Evolutionary conservation across 2,888 invertebrate species (phyloP), one percentile per base, ranked within the genome.

Genomic region (Mellilla xanthometata): DNA sequence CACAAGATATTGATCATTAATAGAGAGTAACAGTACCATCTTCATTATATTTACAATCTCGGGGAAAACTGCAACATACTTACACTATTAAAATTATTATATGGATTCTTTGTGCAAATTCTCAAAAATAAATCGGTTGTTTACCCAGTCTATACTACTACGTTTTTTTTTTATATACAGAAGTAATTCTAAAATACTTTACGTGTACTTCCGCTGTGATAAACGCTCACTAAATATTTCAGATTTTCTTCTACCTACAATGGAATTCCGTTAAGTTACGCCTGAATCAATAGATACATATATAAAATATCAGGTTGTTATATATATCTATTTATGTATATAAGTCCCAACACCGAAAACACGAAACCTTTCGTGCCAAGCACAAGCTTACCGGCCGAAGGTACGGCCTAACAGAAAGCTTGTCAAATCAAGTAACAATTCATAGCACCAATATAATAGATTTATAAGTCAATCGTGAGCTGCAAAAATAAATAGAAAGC

Each of bases 1-100:
- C 41, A 32, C 38, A 19, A 47, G 41, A 41, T 36, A 36, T 38
- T 24, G 47, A 41, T 41, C 41, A 11, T 28, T 40, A 41, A 28
- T 40, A 26, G 24, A 24, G 5, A 29, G 26, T 30, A 45, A 39
- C 39, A 33, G 34, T 32, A 10, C 24, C 9, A 12, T 43, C 30
- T 12, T 27, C 13, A 9, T 19, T 1, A 42, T 35, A 15, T 15
- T 13, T 30, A 30, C 9, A 12, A 29, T 12, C 13, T 36, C 4
- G 12, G 29, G 10, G 8, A n/a, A 30, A 26, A 15, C 12, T 39
- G 24, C 24, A 24, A 24, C 8, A 19, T 19, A 19, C 15, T 19
- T 6, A 19, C 19, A 19, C 19, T 4, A 19, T 19, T 6, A 19
- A 19, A 4, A 19, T 19, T 4, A 4, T 19, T 19, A 4, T 19